Conservation (phyloP, 2,113 vertebrate species). For the Carassius carassius region DNA sequence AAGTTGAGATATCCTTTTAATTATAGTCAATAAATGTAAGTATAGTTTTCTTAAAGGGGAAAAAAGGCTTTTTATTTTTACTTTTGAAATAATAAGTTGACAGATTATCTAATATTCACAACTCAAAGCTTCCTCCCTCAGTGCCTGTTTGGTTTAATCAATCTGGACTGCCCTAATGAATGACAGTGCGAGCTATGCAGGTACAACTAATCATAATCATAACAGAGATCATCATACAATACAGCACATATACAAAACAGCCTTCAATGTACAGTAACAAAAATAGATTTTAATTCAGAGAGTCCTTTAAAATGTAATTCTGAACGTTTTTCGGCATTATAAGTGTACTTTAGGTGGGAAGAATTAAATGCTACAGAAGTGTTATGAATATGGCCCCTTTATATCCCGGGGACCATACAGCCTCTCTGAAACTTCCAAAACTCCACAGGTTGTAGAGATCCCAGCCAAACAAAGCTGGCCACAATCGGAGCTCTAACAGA, state of each 20-base stretch:
- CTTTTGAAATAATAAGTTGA: background rate
- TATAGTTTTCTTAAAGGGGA: background rate
- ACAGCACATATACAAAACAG: background rate
- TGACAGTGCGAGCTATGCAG: background rate
- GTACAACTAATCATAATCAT: background rate
- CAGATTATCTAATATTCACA: background rate
- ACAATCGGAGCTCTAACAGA: slow-evolving; percentile 21
- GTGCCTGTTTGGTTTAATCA: slow-evolving; percentile 10
- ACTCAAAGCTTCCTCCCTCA: background rate
- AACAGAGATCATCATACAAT: background rate
- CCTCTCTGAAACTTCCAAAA: slow-evolving; percentile 16
- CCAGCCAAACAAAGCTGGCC: slow-evolving; percentile 54
- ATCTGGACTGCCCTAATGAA: background rate
- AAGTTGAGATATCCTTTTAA: background rate
- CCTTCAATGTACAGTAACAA: background rate
- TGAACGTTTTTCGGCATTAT: no score
- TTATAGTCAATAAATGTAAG: background rate
- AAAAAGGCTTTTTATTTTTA: background rate
- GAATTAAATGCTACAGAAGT: background rate
- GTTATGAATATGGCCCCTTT: background rate
- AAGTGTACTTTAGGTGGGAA: no score
- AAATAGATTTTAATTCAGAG: background rate
- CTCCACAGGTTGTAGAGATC: slow-evolving; percentile 52
- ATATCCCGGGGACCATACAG: background rate
- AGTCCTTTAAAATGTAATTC: no score